Evolutionary conservation across 92 coral and sea anemone species (phyloP), one percentile per base, ranked within the genome.

Genomic region (Phenganax subtilis): DNA sequence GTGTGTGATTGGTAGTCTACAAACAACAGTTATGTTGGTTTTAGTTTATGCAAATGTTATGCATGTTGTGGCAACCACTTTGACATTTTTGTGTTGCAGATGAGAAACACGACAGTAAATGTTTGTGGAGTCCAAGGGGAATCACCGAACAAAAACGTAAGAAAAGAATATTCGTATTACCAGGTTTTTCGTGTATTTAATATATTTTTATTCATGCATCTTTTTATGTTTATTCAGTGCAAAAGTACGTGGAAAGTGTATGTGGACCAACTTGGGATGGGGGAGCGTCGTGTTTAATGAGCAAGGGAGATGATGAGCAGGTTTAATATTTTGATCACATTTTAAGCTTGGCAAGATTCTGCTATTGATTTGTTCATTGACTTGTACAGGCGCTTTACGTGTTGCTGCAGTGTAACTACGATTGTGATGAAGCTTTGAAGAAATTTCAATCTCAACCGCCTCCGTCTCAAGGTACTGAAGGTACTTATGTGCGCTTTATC

Each of bases 121-220:
- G 98, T 75, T 84, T 94, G 66, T 94, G 98, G 98, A 93, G 92
- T 80, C 98, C 98, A 15, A 81, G 82, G 75, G 86, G 89, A 83
- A 84, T 94, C 73, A 80, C 78, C 75, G 98, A 84, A 54, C 86
- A 88, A 54, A 93, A 91, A 70, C 90, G 98, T 94, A 87, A 91
- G 98, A 84, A 31, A 16, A 12, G 1, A 10, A 56, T 15, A 56
- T 56, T 1, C 60, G 60, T 56, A 56, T 15, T 10, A 15, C 60
- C 9, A 56, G 60, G 60, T 61, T 12, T 0, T 61, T n/a, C 70
- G 30, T 9, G 8, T 17, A 14, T 9, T 30, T 20, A 10, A 54
- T 28, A n/a, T 14, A 9, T 47, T 51, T 70, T 30, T 44, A n/a
- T 9, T 75, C 14, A 55, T 8, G 4, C 11, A 47, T 64, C 8